Conservation (phyloP, 2,888 invertebrate species). For the Hedya salicella region DNA sequence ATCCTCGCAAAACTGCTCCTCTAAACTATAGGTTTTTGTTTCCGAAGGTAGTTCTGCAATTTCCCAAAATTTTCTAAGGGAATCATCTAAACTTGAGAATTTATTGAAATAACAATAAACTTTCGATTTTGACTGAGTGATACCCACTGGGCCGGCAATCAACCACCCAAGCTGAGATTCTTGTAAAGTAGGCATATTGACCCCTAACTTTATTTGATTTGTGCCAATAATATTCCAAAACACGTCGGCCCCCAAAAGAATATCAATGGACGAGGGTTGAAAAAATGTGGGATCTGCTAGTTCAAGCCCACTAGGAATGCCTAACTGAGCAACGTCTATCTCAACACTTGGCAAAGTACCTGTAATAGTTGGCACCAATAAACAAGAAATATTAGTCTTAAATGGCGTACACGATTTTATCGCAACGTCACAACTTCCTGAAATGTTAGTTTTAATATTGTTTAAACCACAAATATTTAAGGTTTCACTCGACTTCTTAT, state of each 20-base stretch:
- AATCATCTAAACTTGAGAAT: no score
- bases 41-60: no score
- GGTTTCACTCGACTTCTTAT: slow-evolving; percentile 28
- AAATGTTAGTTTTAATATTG: slow-evolving; percentile 37
- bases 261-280: slow-evolving; percentile 24
- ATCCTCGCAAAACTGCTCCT: no score
- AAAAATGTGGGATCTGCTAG: no score
- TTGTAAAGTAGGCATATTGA: slow-evolving; percentile 4
- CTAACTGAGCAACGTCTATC: slow-evolving; percentile 16
- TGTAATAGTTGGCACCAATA: slow-evolving; percentile 28
- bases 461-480: slow-evolving; percentile 29
- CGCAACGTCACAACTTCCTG: slow-evolving; percentile 16
- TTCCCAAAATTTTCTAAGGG: no score
- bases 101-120: no score
- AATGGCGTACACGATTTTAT: no score
- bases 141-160: background rate
- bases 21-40: no score
- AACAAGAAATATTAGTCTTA: slow-evolving; percentile 1
- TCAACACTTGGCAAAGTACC: slow-evolving; percentile 23
- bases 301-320: slow-evolving; percentile 17
- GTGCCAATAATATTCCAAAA: slow-evolving; percentile 42
- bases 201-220: slow-evolving; percentile 5
- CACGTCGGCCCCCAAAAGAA: slow-evolving; percentile 43
- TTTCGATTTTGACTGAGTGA: no score
- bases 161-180: background rate